These are phyloP conservation scores for Coluber constrictor DNA, from an alignment of 2,797 vertebrate species.

Conservation along the genomic window DNA sequence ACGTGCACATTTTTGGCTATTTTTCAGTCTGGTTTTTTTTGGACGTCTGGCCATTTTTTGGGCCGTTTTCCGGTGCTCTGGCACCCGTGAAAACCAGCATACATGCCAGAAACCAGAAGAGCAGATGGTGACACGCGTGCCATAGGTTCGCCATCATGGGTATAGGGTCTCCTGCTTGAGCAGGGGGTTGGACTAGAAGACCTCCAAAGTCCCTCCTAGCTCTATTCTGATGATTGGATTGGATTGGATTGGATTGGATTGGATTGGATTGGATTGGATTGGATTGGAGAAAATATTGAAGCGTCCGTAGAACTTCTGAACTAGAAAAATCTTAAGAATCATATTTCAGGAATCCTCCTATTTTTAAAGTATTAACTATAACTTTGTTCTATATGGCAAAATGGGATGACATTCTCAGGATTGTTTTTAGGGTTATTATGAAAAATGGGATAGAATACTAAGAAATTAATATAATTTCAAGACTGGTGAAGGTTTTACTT, in stretches of 20 bases:
- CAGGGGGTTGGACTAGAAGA: neutral
- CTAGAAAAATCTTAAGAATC: neutral
- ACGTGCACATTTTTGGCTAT: too few species aligned
- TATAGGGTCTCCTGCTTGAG: neutral
- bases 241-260: neutral
- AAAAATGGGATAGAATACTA: neutral
- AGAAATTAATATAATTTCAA: neutral
- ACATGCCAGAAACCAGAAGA: too few species aligned
- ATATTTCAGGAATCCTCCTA: neutral
- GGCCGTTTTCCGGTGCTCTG: too few species aligned
- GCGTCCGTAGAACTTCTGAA: neutral
- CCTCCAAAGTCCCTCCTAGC: neutral
- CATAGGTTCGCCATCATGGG: too few species aligned
- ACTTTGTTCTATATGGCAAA: neutral
- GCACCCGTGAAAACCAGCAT: too few species aligned
- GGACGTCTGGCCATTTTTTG: too few species aligned
- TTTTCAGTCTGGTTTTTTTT: too few species aligned
- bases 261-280: too few species aligned
- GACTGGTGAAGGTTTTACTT: neutral
- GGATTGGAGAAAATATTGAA: neutral
- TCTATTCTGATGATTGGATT: neutral
- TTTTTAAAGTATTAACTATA: neutral
- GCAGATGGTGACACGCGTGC: too few species aligned
- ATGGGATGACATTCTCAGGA: neutral
- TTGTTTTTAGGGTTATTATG: neutral